Evolutionary conservation across 2,888 invertebrate species (phyloP).

Genomic region (Marasmarcha lunaedactyla): DNA sequence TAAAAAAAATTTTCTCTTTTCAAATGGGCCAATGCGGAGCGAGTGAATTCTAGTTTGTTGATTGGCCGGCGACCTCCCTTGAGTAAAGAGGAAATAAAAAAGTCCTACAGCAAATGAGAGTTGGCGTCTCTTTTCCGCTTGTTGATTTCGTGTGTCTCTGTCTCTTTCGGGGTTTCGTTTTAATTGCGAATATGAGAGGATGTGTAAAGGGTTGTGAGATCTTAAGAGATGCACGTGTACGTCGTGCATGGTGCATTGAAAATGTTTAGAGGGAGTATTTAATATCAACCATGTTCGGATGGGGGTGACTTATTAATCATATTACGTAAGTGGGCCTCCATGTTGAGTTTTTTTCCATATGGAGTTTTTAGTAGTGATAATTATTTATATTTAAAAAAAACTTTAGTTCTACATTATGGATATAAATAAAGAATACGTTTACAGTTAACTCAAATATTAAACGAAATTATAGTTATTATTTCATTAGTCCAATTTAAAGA

Average conservation of each 20-base stretch:
- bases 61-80: slow-evolving; percentile 66
- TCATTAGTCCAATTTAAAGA: too few species aligned
- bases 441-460: too few species aligned
- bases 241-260: slow-evolving; percentile 53
- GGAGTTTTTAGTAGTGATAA: too few species aligned
- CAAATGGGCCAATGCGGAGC: slow-evolving; percentile 65
- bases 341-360: too few species aligned
- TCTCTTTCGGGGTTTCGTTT: slow-evolving; percentile 60
- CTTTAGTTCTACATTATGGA: too few species aligned
- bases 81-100: slow-evolving; percentile 62
- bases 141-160: slow-evolving; percentile 26
- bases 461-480: too few species aligned
- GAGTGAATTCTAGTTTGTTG: slow-evolving; percentile 56
- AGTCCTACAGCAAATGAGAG: slow-evolving; percentile 64
- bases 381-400: too few species aligned
- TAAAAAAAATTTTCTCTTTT: slow-evolving; percentile 60
- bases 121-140: slow-evolving; percentile 42
- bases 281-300: slow-evolving; percentile 38
- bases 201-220: slow-evolving; percentile 62
- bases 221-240: slow-evolving; percentile 66
- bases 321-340: too few species aligned
- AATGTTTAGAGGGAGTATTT: slow-evolving; percentile 48
- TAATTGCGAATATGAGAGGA: slow-evolving; percentile 66
- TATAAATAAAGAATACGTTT: too few species aligned
- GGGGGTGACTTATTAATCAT: not conserved